These are phyloP conservation scores for Eupithecia subumbrata DNA, from an alignment of 2,888 invertebrate genomes.

Conservation along the genomic window DNA sequence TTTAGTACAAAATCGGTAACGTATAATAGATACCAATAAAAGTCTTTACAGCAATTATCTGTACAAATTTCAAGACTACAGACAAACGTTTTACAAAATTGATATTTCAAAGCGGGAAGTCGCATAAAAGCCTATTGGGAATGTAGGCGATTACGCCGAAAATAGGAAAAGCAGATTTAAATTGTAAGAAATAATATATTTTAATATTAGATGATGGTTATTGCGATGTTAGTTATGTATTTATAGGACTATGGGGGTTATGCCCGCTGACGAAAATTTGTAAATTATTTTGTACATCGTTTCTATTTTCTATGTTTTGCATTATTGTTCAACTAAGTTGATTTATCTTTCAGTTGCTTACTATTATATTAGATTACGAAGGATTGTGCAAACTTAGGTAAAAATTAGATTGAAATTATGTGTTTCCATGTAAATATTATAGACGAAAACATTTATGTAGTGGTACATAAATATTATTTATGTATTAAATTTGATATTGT, in stretches of 20 bases:
- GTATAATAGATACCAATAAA: background rate
- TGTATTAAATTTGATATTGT: slow-evolving; percentile 85
- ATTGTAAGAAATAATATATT: slow-evolving; percentile 69
- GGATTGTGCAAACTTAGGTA: slow-evolving; percentile 71
- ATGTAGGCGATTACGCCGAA: slow-evolving; percentile 18
- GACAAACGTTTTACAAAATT: slow-evolving; percentile 25
- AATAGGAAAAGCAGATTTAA: slow-evolving; percentile 45
- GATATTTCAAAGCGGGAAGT: slow-evolving; percentile 27
- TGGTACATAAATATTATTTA: slow-evolving; percentile 83
- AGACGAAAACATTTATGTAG: slow-evolving; percentile 82
- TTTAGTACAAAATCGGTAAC: slow-evolving; percentile 1
- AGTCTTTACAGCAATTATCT: background rate
- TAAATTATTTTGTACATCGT: slow-evolving; percentile 80
- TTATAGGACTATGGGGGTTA: slow-evolving; percentile 52
- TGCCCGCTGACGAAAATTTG: slow-evolving; percentile 56
- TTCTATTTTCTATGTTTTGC: slow-evolving; percentile 67
- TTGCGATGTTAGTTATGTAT: slow-evolving; percentile 61
- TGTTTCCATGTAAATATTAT: slow-evolving; percentile 83
- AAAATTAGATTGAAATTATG: slow-evolving; percentile 76
- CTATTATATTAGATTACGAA: slow-evolving; percentile 68
- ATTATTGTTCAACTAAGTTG: slow-evolving; percentile 74
- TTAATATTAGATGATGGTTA: slow-evolving; percentile 66
- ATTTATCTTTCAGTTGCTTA: slow-evolving; percentile 74
- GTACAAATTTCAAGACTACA: slow-evolving; percentile 14
- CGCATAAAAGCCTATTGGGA: slow-evolving; percentile 43